These are phyloP conservation scores for Hetaerina titia DNA, from an alignment of 2,888 invertebrate species.

Conservation along the genomic window DNA sequence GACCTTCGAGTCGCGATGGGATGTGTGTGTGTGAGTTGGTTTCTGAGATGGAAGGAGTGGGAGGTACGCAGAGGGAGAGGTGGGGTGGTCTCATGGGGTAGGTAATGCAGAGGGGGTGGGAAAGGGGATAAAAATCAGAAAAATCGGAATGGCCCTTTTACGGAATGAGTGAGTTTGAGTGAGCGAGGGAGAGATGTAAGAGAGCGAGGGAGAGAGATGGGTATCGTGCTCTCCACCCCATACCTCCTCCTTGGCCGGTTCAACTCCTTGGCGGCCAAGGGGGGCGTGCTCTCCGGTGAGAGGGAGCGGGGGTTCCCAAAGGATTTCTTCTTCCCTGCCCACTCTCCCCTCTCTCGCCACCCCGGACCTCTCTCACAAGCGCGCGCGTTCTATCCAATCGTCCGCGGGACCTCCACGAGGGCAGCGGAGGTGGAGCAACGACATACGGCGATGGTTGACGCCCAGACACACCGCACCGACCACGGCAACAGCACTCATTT, in stretches of 20 bases:
- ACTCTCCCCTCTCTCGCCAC: background rate
- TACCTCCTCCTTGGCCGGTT: background rate
- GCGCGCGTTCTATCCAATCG: too few species aligned
- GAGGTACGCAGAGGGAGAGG: background rate
- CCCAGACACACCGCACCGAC: too few species aligned
- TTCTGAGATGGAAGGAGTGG: background rate
- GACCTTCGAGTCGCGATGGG: conserved; percentile 36
- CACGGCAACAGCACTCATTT: too few species aligned
- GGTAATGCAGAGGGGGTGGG: background rate
- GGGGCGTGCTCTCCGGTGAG: background rate
- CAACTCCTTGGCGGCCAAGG: background rate
- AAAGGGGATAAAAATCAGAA: conserved; percentile 21
- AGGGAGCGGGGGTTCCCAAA: background rate
- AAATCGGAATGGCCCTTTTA: conserved; percentile 35
- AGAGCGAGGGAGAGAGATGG: background rate
- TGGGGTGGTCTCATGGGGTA: too few species aligned
- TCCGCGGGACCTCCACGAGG: too few species aligned
- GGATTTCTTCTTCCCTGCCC: background rate
- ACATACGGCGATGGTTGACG: too few species aligned
- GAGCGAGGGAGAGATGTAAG: background rate
- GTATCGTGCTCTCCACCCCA: background rate
- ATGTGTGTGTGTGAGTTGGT: conserved; percentile 1
- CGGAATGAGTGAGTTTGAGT: conserved; percentile 24
- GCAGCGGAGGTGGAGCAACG: too few species aligned
- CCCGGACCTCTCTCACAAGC: too few species aligned